These are phyloP conservation scores for Salvelinus alpinus DNA, from an alignment of 2,113 vertebrate species.

Conservation along the genomic window DNA sequence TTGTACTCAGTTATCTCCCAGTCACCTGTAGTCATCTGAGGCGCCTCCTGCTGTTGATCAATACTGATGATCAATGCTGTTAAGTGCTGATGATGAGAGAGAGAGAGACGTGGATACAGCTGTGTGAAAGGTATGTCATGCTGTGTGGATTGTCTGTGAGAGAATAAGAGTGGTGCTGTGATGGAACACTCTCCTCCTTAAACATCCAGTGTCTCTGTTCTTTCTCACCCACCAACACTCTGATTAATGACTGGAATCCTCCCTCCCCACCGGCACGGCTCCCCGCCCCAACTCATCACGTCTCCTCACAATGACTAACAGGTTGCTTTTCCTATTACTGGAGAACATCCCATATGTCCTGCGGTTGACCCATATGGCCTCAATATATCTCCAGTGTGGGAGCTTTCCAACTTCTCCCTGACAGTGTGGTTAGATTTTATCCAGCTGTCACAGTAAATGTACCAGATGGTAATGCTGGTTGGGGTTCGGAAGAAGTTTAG, in stretches of 20 bases:
- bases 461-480: not conserved
- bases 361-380: not conserved
- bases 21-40: no score
- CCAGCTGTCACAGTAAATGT: not conserved
- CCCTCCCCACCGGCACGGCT: not conserved
- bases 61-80: no score
- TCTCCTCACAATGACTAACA: not conserved
- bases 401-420: conserved; percentile 1
- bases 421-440: not conserved
- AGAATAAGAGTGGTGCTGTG: not conserved
- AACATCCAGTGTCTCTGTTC: conserved; percentile 19
- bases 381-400: not conserved
- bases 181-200: not conserved
- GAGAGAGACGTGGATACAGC: not conserved
- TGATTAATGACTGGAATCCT: conserved; percentile 36
- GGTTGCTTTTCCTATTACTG: not conserved
- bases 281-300: not conserved
- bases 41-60: no score
- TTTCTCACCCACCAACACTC: conserved; percentile 12
- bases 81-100: not conserved
- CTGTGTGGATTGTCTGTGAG: conserved; percentile 1
- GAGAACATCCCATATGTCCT: not conserved
- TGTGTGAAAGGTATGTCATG: conserved; percentile 13
- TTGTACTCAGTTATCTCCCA: no score
- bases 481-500: not conserved